Evolutionary conservation across 2,797 vertebrate genomes (phyloP), one percentile per base, ranked within the genome.

Genomic region (Naso thynnoides): DNA sequence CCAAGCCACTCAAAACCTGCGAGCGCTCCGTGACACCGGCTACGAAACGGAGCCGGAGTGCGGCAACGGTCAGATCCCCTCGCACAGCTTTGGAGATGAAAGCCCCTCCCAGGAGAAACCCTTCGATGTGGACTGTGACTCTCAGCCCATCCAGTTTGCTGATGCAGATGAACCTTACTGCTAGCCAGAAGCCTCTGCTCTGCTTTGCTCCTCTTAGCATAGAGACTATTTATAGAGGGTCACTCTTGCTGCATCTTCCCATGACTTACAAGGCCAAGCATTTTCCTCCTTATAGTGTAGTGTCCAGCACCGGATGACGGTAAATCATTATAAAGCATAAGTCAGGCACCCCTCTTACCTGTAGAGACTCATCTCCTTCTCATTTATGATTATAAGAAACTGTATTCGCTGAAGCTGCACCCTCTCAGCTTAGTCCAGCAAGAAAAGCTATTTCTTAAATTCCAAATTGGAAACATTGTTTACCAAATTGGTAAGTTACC

Each of bases 381-480:
- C 55, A 69, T 78, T 78, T 64, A 31, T 29, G 72, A 59, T 62
- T 79, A 70, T 56, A 15, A 79, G 38, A 68, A 73, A 73, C 68
- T 82, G 45, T 82, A 72, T 76, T 76, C 73, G 78, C 82, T 58
- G 87, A 76, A 88, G 70, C 84, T 84, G 81, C 79, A 44, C 31
- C 60, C 61, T 79, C 85, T 83, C 68, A 68, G 85, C 79, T 75
- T 79, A 79, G 77, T 83, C 91, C 91, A 91, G 89, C 88, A 82
- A 83, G 81, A 90, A 89, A 96, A 95, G 94, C 86, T 93, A 86
- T 73, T 86, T 90, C 91, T 94, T 93, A 93, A 78, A 95, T 99
- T 99, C 97, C 97, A 98, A 96, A 98, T 97, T 98, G 98, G 97
- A 98, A 99, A 96, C 95, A 94, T 95, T 94, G 84, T 97, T 98